Conservation (phyloP, 2,797 vertebrate genomes). For the Channallabes apus region DNA sequence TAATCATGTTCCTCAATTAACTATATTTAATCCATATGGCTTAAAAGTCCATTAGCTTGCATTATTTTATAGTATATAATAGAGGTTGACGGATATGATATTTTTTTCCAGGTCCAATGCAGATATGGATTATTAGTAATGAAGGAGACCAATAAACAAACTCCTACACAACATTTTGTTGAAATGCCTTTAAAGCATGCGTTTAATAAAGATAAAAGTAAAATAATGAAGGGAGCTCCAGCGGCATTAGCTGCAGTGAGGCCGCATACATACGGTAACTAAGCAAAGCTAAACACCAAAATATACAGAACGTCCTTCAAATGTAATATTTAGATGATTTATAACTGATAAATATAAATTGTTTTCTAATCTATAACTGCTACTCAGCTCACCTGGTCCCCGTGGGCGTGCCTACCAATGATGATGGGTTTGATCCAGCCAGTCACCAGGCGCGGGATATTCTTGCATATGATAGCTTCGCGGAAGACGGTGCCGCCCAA, state of each 20-base stretch:
- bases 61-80: no score
- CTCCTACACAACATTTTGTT: no score
- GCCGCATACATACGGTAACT: background rate
- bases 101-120: no score
- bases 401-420: constrained; percentile 95
- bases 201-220: no score
- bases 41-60: no score
- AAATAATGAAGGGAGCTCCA: no score
- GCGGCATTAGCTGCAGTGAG: background rate
- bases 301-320: background rate
- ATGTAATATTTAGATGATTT: background rate
- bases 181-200: no score
- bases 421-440: constrained; percentile 97
- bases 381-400: constrained; percentile 83
- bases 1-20: background rate
- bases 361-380: no score
- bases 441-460: constrained; percentile 91
- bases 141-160: no score
- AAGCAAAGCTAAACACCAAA: background rate
- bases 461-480: constrained; percentile 95
- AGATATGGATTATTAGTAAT: no score
- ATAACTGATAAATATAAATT: background rate
- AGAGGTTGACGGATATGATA: no score
- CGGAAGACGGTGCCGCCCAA: constrained; percentile 96
- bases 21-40: background rate